phyloP scores from a whole-genome alignment of 1,140 invertebrate species.

The Zaprionus camerounensis region DNA sequence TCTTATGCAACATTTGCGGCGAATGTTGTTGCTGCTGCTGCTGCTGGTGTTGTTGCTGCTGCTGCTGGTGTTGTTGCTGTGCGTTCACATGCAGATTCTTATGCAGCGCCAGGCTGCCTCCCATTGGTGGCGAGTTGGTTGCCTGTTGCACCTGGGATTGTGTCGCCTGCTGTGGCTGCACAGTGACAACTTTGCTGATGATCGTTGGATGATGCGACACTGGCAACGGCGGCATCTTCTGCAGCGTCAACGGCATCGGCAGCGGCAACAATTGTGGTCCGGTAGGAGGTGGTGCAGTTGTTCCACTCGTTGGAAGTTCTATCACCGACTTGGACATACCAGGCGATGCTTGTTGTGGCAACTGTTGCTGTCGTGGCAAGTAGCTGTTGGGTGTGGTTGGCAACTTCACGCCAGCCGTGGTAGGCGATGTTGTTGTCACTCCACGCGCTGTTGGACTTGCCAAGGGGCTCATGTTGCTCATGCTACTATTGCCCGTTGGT shows the following conservation, averaged over 20 bases:
- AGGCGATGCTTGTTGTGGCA: conserved; percentile 37
- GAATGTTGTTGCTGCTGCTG: conserved; percentile 63
- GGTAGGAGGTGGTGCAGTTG: conserved; percentile 4
- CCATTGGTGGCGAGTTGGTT: conserved; percentile 61
- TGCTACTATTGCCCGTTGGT: conserved; percentile 46
- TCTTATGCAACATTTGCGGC: conserved; percentile 65
- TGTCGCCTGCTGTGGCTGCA: conserved; percentile 75
- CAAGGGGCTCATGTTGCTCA: conserved; percentile 58
- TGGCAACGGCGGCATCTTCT: conserved; percentile 72
- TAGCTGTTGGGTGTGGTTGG: conserved; percentile 56
- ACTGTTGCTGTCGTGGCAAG: conserved; percentile 42
- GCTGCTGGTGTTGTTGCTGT: conserved; percentile 56
- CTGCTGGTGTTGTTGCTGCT: conserved; percentile 54
- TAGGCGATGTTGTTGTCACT: not conserved
- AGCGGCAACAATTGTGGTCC: conserved; percentile 62
- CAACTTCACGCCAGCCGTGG: conserved; percentile 28
- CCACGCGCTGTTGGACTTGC: conserved; percentile 65
- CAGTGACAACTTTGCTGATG: conserved; percentile 79
- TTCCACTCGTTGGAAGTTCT: conserved; percentile 53
- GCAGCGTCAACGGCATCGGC: conserved; percentile 65
- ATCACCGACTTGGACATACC: conserved; percentile 59
- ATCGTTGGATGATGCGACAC: conserved; percentile 76
- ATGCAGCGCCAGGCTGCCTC: conserved; percentile 67
- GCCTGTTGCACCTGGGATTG: conserved; percentile 64
- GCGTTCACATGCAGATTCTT: conserved; percentile 60